Evolutionary conservation across 2,888 invertebrate species (phyloP).

Genomic region (Hirtodrosophila trivittata): DNA sequence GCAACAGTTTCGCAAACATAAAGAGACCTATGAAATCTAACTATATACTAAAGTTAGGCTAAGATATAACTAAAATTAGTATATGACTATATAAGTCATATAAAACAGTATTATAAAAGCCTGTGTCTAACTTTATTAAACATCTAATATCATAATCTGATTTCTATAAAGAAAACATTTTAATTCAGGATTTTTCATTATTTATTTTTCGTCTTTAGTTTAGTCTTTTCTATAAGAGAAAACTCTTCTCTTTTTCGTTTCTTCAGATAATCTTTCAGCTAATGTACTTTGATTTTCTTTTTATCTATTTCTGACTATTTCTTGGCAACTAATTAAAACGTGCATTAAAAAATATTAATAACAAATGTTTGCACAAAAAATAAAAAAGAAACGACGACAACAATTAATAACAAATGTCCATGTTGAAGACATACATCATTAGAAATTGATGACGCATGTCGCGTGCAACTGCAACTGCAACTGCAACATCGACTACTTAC

Average conservation of each 20-base stretch:
- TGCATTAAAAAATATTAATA: slow-evolving; percentile 57
- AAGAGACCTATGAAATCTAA: no score
- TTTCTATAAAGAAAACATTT: no score
- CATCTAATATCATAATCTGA: no score
- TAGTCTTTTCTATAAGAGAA: background rate
- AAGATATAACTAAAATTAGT: no score
- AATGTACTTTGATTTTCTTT: slow-evolving; percentile 2
- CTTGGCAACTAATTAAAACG: slow-evolving; percentile 41
- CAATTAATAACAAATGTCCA: slow-evolving; percentile 52
- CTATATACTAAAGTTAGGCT: no score
- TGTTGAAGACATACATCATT: slow-evolving; percentile 72
- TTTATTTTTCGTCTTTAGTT: background rate
- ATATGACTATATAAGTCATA: no score
- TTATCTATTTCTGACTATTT: slow-evolving; percentile 4
- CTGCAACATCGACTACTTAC: slow-evolving; percentile 19
- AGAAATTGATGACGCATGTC: slow-evolving; percentile 80
- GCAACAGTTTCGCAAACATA: slow-evolving; percentile 13
- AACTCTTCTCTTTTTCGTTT: no score
- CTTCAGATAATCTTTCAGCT: no score
- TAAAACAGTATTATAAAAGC: no score
- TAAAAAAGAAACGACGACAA: slow-evolving; percentile 22
- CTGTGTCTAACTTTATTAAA: no score
- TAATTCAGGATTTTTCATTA: no score
- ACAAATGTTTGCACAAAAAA: slow-evolving; percentile 57
- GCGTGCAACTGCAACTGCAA: slow-evolving; percentile 67